These are phyloP conservation scores for Marmota flaviventris DNA, from an alignment of 2,113 vertebrate genomes.

Conservation along the genomic window DNA sequence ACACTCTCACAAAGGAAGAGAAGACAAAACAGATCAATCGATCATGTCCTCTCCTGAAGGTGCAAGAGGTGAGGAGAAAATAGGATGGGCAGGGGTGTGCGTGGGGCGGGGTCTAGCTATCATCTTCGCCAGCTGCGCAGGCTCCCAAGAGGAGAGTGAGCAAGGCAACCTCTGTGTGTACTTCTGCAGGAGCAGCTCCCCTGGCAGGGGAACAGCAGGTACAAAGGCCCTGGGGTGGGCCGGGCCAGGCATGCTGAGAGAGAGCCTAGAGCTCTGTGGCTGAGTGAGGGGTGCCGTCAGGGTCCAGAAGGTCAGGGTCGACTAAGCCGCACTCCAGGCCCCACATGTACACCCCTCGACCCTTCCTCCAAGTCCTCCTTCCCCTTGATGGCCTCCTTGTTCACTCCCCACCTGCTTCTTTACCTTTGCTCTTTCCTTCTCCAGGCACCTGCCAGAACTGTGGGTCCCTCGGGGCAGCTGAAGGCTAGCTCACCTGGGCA, in stretches of 20 bases:
- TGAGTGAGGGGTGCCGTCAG: neutral
- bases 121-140: rapidly evolving
- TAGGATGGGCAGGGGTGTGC: rapidly evolving
- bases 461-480: neutral
- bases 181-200: neutral
- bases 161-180: rapidly evolving
- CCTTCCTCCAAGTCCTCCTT: neutral
- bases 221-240: neutral
- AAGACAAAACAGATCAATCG: rapidly evolving
- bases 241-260: rapidly evolving
- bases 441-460: rapidly evolving
- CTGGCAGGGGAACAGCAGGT: neutral
- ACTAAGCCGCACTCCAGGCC: rapidly evolving
- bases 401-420: neutral
- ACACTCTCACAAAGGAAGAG: neutral
- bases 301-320: no score
- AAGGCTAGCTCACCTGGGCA: rapidly evolving
- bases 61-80: neutral
- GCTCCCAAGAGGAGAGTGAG: rapidly evolving
- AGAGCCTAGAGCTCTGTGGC: neutral
- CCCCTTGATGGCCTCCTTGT: neutral
- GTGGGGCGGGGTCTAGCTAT: rapidly evolving
- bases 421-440: neutral
- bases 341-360: rapidly evolving
- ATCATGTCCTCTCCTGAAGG: rapidly evolving